Evolutionary conservation across 2,888 invertebrate species (phyloP).

Genomic region (Papilio gigon): DNA sequence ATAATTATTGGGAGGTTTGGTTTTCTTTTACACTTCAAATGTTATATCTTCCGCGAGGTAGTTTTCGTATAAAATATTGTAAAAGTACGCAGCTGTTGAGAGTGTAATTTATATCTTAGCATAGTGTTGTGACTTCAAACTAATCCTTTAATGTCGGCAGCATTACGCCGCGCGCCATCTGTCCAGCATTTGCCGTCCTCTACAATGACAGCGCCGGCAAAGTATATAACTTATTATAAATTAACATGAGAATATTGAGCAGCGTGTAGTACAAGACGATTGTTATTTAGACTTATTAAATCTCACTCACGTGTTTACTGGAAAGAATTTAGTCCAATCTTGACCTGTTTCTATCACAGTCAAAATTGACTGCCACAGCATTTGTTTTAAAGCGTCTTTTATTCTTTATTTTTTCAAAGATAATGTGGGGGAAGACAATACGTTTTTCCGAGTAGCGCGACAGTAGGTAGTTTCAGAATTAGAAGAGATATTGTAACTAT

Average conservation of each 20-base stretch:
- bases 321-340: background rate
- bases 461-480: too few relatives aligned
- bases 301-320: background rate
- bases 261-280: background rate
- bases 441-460: too few relatives aligned
- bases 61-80: slow-evolving; percentile 5
- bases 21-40: too few relatives aligned
- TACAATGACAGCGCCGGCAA: slow-evolving; percentile 24
- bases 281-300: background rate
- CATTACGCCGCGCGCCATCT: slow-evolving; percentile 35
- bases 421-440: too few relatives aligned
- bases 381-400: too few relatives aligned
- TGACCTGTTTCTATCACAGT: background rate
- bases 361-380: too few relatives aligned
- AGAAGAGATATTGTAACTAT: too few relatives aligned
- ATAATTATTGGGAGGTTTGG: too few relatives aligned
- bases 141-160: slow-evolving; percentile 40
- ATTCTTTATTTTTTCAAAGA: too few relatives aligned
- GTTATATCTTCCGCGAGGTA: background rate
- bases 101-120: slow-evolving; percentile 35
- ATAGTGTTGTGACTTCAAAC: slow-evolving; percentile 39
- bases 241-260: slow-evolving; percentile 16
- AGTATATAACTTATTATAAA: slow-evolving; percentile 29
- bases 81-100: slow-evolving; percentile 33
- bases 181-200: slow-evolving; percentile 37